A percentile compares a stretch with the other conserved stretches of the same genome.
These are phyloP conservation scores for Crenichthys baileyi DNA, from an alignment of 2,797 vertebrate species.

Conservation along the genomic window DNA sequence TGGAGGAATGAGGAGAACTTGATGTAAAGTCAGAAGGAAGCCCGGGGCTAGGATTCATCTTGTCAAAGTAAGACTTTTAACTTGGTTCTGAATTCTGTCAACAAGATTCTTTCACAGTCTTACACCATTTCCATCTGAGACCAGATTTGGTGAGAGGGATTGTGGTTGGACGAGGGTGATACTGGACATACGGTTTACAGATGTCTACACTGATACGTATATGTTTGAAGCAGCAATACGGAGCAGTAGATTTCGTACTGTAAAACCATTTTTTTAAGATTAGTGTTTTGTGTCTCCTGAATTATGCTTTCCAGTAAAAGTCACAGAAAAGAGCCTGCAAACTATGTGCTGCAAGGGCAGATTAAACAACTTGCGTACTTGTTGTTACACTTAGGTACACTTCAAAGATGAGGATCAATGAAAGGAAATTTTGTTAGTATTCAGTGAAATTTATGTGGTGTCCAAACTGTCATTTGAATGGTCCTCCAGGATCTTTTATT, in stretches of 20 bases:
- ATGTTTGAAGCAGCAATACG: conserved; percentile 59
- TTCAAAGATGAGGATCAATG: conserved; percentile 55
- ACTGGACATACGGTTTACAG: conserved; percentile 53
- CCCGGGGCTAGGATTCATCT: conserved; percentile 74
- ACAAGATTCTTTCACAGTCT: conserved; percentile 73
- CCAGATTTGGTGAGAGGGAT: conserved; percentile 49
- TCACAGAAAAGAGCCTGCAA: conserved; percentile 31
- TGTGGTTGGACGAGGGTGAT: conserved; percentile 45
- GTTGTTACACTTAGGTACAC: conserved; percentile 49
- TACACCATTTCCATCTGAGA: conserved; percentile 69
- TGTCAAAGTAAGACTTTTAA: conserved; percentile 82
- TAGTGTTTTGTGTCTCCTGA: conserved; percentile 47
- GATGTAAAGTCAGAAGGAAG: conserved; percentile 58
- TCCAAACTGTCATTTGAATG: background rate
- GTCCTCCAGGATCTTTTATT: background rate
- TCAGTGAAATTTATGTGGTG: conserved; percentile 11
- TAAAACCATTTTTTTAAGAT: conserved; percentile 46
- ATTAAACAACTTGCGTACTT: conserved; percentile 60
- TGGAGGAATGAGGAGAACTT: conserved; percentile 42
- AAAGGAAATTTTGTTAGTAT: conserved; percentile 33
- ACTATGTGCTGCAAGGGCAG: conserved; percentile 42
- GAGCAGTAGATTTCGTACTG: conserved; percentile 49
- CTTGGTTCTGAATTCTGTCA: conserved; percentile 76
- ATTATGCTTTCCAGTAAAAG: conserved; percentile 43
- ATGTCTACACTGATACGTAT: conserved; percentile 63